These are phyloP conservation scores for Opisthograptis luteolata DNA, from an alignment of 2,888 invertebrate genomes.

Conservation along the genomic window DNA sequence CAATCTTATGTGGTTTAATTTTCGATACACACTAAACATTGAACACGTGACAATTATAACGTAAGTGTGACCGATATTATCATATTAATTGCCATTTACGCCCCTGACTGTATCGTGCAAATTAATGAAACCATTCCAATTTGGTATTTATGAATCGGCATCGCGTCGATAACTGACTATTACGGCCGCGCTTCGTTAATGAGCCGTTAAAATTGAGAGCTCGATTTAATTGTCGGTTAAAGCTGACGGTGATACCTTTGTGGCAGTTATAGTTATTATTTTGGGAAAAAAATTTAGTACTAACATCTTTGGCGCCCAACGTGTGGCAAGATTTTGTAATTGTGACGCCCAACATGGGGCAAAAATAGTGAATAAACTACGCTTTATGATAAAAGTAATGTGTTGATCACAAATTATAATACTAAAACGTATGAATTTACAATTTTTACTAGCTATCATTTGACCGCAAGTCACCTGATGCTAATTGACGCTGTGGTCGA, in stretches of 20 bases:
- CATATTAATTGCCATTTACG: slow-evolving; percentile 24
- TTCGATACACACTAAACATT: too few relatives aligned
- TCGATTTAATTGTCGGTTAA: slow-evolving; percentile 25
- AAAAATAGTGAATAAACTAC: too few relatives aligned
- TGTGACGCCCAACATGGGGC: too few relatives aligned
- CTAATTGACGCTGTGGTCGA: too few relatives aligned
- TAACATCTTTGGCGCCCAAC: slow-evolving; percentile 2
- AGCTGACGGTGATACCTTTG: slow-evolving; percentile 20
- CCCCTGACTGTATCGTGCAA: slow-evolving; percentile 15
- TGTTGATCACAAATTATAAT: too few relatives aligned
- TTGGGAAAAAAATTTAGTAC: background rate
- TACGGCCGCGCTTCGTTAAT: slow-evolving; percentile 23
- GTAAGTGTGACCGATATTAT: slow-evolving; percentile 5
- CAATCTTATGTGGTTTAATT: too few relatives aligned
- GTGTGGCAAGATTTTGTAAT: too few relatives aligned
- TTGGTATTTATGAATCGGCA: slow-evolving; percentile 37
- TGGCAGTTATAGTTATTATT: slow-evolving; percentile 5
- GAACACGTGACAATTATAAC: background rate
- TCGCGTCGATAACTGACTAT: slow-evolving; percentile 36
- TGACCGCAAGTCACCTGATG: too few relatives aligned
- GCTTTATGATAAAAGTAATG: too few relatives aligned
- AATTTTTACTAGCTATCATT: too few relatives aligned
- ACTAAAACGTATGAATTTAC: too few relatives aligned
- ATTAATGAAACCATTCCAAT: slow-evolving; percentile 41
- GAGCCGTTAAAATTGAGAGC: slow-evolving; percentile 24